These are phyloP conservation scores for Dreissena rostriformis DNA, from an alignment of 1,140 invertebrate species.

Conservation along the genomic window DNA sequence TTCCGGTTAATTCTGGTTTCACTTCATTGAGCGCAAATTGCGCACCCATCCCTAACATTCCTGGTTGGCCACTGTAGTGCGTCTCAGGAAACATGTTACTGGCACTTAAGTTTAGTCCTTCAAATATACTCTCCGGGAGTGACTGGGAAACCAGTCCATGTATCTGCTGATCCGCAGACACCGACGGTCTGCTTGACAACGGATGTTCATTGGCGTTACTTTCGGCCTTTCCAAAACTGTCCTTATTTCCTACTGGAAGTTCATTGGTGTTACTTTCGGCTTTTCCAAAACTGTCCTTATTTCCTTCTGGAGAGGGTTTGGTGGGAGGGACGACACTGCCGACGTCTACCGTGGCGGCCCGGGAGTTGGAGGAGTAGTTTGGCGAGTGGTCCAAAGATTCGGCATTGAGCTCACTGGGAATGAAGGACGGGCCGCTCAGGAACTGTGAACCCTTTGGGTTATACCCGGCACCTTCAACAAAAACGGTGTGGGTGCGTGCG, in stretches of 20 bases:
- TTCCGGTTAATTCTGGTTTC: neutral
- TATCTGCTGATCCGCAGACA: neutral
- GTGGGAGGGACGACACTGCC: neutral
- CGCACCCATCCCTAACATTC: constrained; percentile 16
- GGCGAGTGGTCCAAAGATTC: constrained; percentile 12
- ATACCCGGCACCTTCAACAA: too few relatives aligned
- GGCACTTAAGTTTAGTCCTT: neutral
- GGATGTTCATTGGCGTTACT: neutral
- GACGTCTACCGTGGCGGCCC: too few relatives aligned
- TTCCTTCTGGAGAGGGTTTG: neutral
- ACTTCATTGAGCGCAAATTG: neutral
- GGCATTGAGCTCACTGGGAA: neutral
- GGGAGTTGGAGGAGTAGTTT: neutral
- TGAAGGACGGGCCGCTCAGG: neutral
- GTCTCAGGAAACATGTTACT: constrained; percentile 4
- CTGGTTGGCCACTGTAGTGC: constrained; percentile 15
- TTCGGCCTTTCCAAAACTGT: neutral
- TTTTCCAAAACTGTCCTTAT: neutral
- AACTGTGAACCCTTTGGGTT: neutral
- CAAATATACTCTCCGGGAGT: constrained; percentile 11
- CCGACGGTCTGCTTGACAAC: neutral
- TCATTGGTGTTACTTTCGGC: neutral
- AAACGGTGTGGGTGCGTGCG: too few relatives aligned
- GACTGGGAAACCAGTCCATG: neutral
- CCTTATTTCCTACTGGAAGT: neutral